phyloP scores from a whole-genome alignment of 2,113 vertebrate genomes.

The Pogona vitticeps region DNA sequence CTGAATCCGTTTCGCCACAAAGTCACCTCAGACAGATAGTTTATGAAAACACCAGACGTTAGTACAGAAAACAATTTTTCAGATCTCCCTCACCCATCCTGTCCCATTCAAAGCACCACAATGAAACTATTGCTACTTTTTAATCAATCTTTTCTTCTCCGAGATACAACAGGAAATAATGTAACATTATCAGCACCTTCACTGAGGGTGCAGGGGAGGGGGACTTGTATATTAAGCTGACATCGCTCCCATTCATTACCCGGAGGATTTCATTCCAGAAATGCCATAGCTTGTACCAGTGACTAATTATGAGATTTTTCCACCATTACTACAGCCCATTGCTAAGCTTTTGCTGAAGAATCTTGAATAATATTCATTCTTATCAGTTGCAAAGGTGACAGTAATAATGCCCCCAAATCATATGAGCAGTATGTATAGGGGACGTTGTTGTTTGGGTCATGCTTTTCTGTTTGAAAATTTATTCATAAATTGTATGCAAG shows the following conservation, averaged over 20 bases:
- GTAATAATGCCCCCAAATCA: too few relatives aligned
- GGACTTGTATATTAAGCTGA: background rate
- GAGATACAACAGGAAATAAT: background rate
- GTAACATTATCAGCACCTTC: background rate
- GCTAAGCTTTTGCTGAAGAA: background rate
- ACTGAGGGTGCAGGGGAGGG: background rate
- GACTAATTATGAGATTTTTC: background rate
- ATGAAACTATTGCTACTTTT: background rate
- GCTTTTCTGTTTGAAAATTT: too few relatives aligned
- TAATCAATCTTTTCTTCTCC: background rate
- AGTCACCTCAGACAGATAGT: too few relatives aligned
- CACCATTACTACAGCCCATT: background rate
- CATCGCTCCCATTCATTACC: background rate
- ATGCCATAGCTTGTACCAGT: background rate
- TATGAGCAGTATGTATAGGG: too few relatives aligned
- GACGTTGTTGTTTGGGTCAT: too few relatives aligned
- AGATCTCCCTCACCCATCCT: too few relatives aligned
- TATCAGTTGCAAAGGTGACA: too few relatives aligned
- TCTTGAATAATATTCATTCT: background rate
- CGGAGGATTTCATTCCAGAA: background rate
- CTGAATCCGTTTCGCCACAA: too few relatives aligned
- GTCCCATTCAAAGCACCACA: background rate
- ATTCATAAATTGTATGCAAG: too few relatives aligned
- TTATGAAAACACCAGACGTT: too few relatives aligned
- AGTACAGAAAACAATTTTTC: too few relatives aligned